phyloP scores from a whole-genome alignment of 2,797 vertebrate species.

The Threskiornis aethiopicus region DNA sequence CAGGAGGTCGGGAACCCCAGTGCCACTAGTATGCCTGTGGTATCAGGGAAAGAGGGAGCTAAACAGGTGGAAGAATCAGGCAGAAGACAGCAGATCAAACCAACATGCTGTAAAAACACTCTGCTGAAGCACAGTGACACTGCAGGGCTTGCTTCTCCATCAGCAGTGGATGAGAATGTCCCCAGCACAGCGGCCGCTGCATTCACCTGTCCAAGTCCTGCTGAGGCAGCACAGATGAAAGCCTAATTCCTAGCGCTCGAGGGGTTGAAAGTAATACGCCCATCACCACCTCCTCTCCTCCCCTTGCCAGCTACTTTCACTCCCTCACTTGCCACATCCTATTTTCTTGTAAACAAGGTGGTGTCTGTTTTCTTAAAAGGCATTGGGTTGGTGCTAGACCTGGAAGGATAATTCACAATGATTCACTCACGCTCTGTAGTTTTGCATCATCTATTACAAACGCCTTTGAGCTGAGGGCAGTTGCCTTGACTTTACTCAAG shows the following conservation, averaged over 20 bases:
- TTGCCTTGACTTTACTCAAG: conserved; percentile 19
- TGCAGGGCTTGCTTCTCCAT: neutral
- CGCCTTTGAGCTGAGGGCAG: neutral
- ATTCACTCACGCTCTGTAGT: neutral
- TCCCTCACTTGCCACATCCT: neutral
- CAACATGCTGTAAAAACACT: neutral
- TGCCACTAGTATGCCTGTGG: neutral
- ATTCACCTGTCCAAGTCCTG: neutral
- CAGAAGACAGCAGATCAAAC: conserved; percentile 5
- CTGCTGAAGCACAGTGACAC: neutral
- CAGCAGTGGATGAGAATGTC: neutral
- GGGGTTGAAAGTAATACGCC: neutral
- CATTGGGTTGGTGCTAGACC: rapidly evolving
- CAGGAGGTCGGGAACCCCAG: rapidly evolving
- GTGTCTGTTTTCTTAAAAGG: conserved; percentile 10
- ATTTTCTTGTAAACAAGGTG: neutral
- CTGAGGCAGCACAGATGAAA: neutral
- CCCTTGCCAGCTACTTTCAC: neutral
- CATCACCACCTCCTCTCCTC: neutral
- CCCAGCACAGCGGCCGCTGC: neutral
- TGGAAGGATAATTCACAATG: neutral
- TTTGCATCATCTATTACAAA: neutral
- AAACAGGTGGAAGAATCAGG: neutral
- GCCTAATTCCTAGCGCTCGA: neutral
- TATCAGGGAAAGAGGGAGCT: neutral